Evolutionary conservation across 2,797 vertebrate genomes (phyloP), one percentile per base, ranked within the genome.

Genomic region (Chiroxiphia lanceolata): DNA sequence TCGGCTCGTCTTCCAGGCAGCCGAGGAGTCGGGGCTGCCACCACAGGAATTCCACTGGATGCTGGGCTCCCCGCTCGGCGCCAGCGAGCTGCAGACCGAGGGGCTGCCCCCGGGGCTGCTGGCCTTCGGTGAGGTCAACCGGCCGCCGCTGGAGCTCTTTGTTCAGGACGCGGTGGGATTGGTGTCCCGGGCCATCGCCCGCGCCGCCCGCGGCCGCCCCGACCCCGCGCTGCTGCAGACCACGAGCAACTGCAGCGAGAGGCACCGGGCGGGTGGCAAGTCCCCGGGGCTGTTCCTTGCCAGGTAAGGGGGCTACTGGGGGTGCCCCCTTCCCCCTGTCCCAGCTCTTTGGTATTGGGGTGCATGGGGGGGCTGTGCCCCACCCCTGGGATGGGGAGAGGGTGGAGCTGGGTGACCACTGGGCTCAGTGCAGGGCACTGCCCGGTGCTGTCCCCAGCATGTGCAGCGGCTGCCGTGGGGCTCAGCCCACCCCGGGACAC

Each of bases 81-180:
- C 98, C 0, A 94, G 98, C 0, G 98, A 98, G 2, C 97, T 99
- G 86, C 98, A 98, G 47, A 98, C 98, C 0, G 97, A 98, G 2
- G 98, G 98, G 10, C 96, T 99, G 83, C 99, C 99, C 0, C 96
- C 97, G 0, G 99, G 99, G 34, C 97, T 99, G 29, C 92, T 99
- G 93, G 99, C 99, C 2, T 98, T 98, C 1, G 99, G 99, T 0
- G 98, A 99, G 91, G 98, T 98, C 47, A 96, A 97, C 36, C 96
- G 81, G 31, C 98, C 99, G 5, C 98, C 98, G 0, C 96, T 99
- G 47, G 98, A 99, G 72, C 98, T 98, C 27, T 98, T 98, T 3
- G 19, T 99, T 63, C 97, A 96, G 3, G 99, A 99, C 0, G 97
- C 97, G 0, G 97, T 99, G 77, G 98, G 98, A 86, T 93, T 99